Evolutionary conservation across 2,797 vertebrate species (phyloP).

Genomic region (Phoeniculus purpureus): DNA sequence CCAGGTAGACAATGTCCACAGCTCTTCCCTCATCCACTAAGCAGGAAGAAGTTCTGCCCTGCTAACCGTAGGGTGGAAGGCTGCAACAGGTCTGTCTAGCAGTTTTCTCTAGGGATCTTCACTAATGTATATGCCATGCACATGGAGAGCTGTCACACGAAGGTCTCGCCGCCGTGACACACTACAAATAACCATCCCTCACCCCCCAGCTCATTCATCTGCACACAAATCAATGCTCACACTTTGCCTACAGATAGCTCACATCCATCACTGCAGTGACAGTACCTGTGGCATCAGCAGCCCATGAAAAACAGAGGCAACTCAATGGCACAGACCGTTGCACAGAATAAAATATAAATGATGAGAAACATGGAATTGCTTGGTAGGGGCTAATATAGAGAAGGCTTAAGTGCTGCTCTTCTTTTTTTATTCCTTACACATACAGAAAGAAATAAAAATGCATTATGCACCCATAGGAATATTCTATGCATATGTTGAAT

Average conservation of each 20-base stretch:
- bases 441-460: background rate
- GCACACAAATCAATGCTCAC: constrained; percentile 14
- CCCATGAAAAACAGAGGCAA: background rate
- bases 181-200: background rate
- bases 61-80: background rate
- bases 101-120: background rate
- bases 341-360: background rate
- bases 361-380: background rate
- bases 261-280: constrained; percentile 16
- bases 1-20: too few species aligned
- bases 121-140: background rate
- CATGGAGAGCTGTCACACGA: background rate
- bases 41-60: background rate
- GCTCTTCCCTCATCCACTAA: too few species aligned
- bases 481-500: background rate
- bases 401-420: background rate
- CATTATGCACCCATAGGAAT: background rate
- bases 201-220: background rate
- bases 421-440: background rate
- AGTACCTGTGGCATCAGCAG: background rate
- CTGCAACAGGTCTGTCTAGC: background rate
- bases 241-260: constrained; percentile 41
- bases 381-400: background rate
- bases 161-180: background rate
- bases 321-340: background rate